Percentiles rank a stretch among this genome's conserved stretches.
phyloP scores from a whole-genome alignment of 2,888 invertebrate species.

The Drosophila barbarae region DNA sequence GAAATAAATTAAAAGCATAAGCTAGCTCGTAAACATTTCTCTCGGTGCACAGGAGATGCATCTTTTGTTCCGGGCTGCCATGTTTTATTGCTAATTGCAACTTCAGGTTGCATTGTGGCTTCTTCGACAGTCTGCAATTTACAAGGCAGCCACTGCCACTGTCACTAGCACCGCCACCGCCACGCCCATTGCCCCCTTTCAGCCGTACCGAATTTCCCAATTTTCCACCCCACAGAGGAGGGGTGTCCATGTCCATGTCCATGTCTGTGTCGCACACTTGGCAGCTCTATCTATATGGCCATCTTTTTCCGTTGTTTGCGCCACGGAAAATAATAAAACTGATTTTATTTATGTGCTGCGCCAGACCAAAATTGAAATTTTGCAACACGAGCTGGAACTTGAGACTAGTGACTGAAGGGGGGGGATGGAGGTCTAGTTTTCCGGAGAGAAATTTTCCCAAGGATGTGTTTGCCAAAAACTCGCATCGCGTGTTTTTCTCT shows the following conservation, averaged over 20 bases:
- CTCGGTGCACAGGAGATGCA: slow-evolving; percentile 11
- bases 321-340: slow-evolving; percentile 61
- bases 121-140: slow-evolving; percentile 27
- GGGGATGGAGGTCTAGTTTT: background rate
- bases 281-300: slow-evolving; percentile 44
- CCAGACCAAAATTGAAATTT: slow-evolving; percentile 66
- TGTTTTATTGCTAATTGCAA: slow-evolving; percentile 53
- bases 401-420: background rate
- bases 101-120: slow-evolving; percentile 48
- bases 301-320: slow-evolving; percentile 18
- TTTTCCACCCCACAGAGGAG: background rate
- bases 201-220: slow-evolving; percentile 4
- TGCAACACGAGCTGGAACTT: slow-evolving; percentile 46
- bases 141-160: slow-evolving; percentile 3
- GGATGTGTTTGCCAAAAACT: slow-evolving; percentile 41
- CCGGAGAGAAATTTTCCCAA: background rate
- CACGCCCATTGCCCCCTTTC: background rate
- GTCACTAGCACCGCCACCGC: background rate
- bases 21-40: background rate
- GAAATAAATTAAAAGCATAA: background rate
- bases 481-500: slow-evolving; percentile 17
- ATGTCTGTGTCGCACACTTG: slow-evolving; percentile 43
- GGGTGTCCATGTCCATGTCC: background rate
- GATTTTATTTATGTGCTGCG: slow-evolving; percentile 70
- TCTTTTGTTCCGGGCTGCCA: slow-evolving; percentile 29